These are phyloP conservation scores for Erinaceus europaeus DNA, from an alignment of 2,113 vertebrate genomes.

Conservation along the genomic window DNA sequence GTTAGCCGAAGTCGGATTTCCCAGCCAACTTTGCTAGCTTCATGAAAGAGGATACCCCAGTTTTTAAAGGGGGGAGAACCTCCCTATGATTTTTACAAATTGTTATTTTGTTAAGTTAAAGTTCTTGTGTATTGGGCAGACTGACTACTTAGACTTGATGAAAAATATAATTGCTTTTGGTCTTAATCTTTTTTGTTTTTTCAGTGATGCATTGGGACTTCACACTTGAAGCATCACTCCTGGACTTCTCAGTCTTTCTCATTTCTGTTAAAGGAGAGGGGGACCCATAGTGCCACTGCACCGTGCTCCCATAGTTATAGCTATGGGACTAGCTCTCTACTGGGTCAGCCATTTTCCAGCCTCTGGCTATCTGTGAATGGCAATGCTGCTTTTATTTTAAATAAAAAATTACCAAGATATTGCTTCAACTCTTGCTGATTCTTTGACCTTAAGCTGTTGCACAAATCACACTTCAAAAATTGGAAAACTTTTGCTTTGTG, in stretches of 20 bases:
- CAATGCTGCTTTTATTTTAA: background rate
- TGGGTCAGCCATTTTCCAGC: too few relatives aligned
- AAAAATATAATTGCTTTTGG: background rate
- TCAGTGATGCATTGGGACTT: too few relatives aligned
- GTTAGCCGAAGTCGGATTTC: background rate
- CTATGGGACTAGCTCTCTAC: too few relatives aligned
- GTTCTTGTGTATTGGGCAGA: constrained; percentile 14
- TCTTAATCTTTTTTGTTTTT: background rate
- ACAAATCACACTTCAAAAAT: constrained; percentile 26
- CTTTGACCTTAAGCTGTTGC: background rate
- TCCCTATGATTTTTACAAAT: background rate
- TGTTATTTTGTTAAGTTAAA: background rate
- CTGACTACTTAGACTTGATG: background rate
- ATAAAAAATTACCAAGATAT: background rate
- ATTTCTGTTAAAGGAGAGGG: too few relatives aligned
- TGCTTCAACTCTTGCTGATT: background rate
- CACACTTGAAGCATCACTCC: too few relatives aligned
- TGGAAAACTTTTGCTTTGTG: background rate
- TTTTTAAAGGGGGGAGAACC: background rate
- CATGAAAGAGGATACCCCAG: background rate
- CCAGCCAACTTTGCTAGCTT: background rate
- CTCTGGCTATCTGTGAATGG: too few relatives aligned
- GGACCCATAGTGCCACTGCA: too few relatives aligned
- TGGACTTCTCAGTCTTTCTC: too few relatives aligned
- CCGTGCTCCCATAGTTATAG: too few relatives aligned